Percentiles rank a stretch among this genome's conserved stretches.
phyloP scores from a whole-genome alignment of 2,113 vertebrate genomes.

The Capreolus pygargus region DNA sequence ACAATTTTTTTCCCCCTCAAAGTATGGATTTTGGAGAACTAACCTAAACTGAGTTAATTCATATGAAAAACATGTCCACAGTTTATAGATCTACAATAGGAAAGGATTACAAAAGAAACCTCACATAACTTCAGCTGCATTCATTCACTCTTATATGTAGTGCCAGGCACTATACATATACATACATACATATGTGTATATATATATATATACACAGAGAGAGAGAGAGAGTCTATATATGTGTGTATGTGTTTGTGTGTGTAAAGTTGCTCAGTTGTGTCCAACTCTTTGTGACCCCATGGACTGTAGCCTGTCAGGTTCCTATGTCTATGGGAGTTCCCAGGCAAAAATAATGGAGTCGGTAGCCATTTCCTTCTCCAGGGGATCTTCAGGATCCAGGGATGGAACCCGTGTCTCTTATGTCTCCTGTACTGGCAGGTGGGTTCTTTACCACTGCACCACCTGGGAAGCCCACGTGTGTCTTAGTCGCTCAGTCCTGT shows the following conservation, averaged over 20 bases:
- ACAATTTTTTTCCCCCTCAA: neutral
- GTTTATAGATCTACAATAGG: neutral
- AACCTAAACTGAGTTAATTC: constrained; percentile 13
- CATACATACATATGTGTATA: neutral
- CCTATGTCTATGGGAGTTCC: neutral
- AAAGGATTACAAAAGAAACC: neutral
- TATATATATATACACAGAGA: neutral
- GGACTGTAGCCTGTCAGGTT: neutral
- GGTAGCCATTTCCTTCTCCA: neutral
- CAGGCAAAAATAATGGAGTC: neutral
- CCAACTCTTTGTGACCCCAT: neutral
- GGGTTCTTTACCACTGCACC: neutral
- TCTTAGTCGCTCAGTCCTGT: neutral
- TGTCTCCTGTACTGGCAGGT: neutral
- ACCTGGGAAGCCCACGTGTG: neutral
- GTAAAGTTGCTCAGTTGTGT: neutral
- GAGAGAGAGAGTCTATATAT: neutral
- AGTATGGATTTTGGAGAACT: constrained; percentile 9
- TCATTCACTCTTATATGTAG: neutral
- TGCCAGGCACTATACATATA: neutral
- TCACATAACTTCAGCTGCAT: neutral
- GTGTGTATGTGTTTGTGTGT: neutral
- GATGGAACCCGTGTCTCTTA: neutral
- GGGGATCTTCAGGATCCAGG: neutral
- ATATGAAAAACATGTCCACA: neutral